A percentile compares a stretch with the other conserved stretches of the same genome.
Conservation (phyloP, 2,888 invertebrate species). For the Sarcophaga rosellei region DNA sequence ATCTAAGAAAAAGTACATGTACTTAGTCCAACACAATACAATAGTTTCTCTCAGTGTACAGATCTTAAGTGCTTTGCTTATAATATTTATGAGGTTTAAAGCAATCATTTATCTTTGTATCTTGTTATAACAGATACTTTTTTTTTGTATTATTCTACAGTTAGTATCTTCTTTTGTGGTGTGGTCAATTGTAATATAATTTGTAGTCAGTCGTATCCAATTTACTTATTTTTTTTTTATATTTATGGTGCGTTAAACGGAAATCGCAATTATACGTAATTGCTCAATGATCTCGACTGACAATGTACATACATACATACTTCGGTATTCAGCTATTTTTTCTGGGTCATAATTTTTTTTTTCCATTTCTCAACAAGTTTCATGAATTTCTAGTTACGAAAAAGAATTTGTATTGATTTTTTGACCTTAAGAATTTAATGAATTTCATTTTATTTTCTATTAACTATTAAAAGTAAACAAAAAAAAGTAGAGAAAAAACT, state of each 20-base stretch:
- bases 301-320: not conserved
- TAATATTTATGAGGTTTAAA: too few species aligned
- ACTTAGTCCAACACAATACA: too few species aligned
- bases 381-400: constrained; percentile 28
- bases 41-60: not conserved
- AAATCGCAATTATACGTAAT: constrained; percentile 54
- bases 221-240: not conserved
- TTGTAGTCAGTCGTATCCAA: constrained; percentile 15
- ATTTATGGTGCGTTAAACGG: constrained; percentile 48
- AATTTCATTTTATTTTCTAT: not conserved
- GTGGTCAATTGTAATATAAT: constrained; percentile 48
- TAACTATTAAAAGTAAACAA: not conserved
- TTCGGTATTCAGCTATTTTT: not conserved
- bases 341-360: constrained; percentile 32
- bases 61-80: not conserved
- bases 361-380: not conserved
- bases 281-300: constrained; percentile 36
- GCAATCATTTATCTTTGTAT: not conserved
- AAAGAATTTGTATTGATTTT: constrained; percentile 49
- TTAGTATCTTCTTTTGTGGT: constrained; percentile 13
- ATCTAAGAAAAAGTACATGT: too few species aligned
- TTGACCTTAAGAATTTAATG: constrained; percentile 18
- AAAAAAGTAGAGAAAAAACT: not conserved
- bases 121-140: constrained; percentile 5
- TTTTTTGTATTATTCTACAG: not conserved